Percentiles rank a stretch among this genome's conserved stretches.
phyloP scores from a whole-genome alignment of 2,113 vertebrate genomes.

The Sapayoa aenigma region DNA sequence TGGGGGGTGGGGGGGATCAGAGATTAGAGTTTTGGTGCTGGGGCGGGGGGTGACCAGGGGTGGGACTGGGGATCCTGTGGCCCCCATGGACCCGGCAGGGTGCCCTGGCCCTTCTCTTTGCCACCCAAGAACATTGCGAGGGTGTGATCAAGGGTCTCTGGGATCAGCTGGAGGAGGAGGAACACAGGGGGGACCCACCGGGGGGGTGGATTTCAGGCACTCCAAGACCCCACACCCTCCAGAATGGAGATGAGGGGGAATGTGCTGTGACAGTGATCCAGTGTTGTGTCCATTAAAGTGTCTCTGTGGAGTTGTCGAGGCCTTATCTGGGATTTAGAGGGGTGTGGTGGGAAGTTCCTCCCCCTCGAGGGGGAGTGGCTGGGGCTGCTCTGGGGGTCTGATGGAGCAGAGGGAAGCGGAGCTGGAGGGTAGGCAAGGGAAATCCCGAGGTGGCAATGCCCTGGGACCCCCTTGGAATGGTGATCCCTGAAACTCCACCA shows the following conservation, averaged over 20 bases:
- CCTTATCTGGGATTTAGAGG: background rate
- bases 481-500: background rate
- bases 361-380: background rate
- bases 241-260: fast-evolving
- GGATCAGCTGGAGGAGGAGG: background rate
- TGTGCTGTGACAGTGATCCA: fast-evolving
- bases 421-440: background rate
- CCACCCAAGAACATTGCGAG: fast-evolving
- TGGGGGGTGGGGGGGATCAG: fast-evolving
- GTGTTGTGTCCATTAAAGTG: background rate
- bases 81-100: fast-evolving
- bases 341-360: fast-evolving
- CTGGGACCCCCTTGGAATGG: background rate
- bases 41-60: fast-evolving
- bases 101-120: background rate
- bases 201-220: fast-evolving
- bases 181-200: fast-evolving
- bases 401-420: background rate
- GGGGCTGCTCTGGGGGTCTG: fast-evolving
- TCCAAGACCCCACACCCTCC: fast-evolving
- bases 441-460: background rate
- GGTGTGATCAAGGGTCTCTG: fast-evolving
- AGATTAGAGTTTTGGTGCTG: fast-evolving
- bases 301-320: background rate
- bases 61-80: fast-evolving